phyloP scores from a whole-genome alignment of 2,888 invertebrate genomes.

The Drosophila paranaensis region DNA sequence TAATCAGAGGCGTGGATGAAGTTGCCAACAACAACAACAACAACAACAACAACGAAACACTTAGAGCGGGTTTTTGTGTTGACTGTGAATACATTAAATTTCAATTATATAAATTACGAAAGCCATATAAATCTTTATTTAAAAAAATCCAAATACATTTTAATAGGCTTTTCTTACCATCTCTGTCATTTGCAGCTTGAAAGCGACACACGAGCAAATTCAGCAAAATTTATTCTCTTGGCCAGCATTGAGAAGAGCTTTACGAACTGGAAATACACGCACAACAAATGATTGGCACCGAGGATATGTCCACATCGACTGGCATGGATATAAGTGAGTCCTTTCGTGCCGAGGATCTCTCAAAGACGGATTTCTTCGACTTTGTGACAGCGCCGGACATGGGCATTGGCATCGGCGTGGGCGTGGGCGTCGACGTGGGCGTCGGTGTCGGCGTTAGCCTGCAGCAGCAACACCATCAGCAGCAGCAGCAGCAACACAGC shows the following conservation, averaged over 20 bases:
- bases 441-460: slow-evolving; percentile 81
- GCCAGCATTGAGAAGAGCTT: slow-evolving; percentile 5
- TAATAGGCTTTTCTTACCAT: neutral
- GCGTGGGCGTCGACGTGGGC: slow-evolving; percentile 84
- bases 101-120: slow-evolving; percentile 8
- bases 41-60: slow-evolving; percentile 6
- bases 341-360: slow-evolving; percentile 91
- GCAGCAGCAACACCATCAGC: slow-evolving; percentile 56
- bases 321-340: slow-evolving; percentile 94
- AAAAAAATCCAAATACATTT: neutral
- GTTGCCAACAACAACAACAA: slow-evolving; percentile 4
- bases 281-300: slow-evolving; percentile 84
- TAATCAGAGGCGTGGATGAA: slow-evolving; percentile 46
- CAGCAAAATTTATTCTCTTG: neutral
- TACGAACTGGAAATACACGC: slow-evolving; percentile 67
- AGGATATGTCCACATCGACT: slow-evolving; percentile 85
- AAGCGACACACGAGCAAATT: neutral
- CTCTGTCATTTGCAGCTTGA: slow-evolving; percentile 15
- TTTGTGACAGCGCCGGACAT: slow-evolving; percentile 93
- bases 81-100: neutral
- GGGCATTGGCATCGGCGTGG: slow-evolving; percentile 84
- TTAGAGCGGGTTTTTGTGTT: slow-evolving; percentile 12
- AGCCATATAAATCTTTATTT: slow-evolving; percentile 1
- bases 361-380: slow-evolving; percentile 95
- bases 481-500: slow-evolving; percentile 54